These are phyloP conservation scores for Esox masquinongy DNA, from an alignment of 2,797 vertebrate genomes.

Conservation along the genomic window DNA sequence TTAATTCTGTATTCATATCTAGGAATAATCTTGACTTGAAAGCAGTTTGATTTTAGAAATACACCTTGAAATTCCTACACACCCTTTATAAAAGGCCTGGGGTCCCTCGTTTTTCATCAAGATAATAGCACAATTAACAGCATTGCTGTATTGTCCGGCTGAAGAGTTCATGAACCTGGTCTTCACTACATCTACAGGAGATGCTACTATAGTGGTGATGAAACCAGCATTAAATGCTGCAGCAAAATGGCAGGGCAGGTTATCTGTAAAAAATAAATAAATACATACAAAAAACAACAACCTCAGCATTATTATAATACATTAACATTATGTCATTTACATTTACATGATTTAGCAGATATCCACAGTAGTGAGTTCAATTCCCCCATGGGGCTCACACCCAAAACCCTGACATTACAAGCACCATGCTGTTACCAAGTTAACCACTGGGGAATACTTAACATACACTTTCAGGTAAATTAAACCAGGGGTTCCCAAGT, in stretches of 20 bases:
- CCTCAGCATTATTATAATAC: not conserved
- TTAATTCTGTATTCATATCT: not conserved
- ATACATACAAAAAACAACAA: not conserved
- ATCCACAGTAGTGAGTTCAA: too few relatives aligned
- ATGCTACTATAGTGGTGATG: constrained; percentile 90
- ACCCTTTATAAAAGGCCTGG: constrained; percentile 88
- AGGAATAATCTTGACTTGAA: not conserved
- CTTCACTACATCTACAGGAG: constrained; percentile 92
- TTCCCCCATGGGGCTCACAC: too few relatives aligned
- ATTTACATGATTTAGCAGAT: too few relatives aligned
- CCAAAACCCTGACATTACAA: too few relatives aligned
- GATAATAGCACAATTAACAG: constrained; percentile 78
- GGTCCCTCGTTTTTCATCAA: constrained; percentile 83
- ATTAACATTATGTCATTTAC: too few relatives aligned
- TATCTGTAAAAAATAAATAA: constrained; percentile 72
- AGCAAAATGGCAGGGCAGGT: constrained; percentile 89
- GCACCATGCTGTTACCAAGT: too few relatives aligned
- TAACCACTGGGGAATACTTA: not conserved
- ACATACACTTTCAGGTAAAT: not conserved
- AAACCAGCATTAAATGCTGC: constrained; percentile 90
- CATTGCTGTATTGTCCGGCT: constrained; percentile 76
- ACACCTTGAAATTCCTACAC: constrained; percentile 21
- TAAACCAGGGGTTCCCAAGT: too few relatives aligned
- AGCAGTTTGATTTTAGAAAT: not conserved
- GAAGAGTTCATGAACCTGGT: constrained; percentile 90